Percentiles rank a stretch among this genome's conserved stretches.
Evolutionary conservation across 2,888 invertebrate genomes (phyloP).

Genomic region (Sminthurides aquaticus): DNA sequence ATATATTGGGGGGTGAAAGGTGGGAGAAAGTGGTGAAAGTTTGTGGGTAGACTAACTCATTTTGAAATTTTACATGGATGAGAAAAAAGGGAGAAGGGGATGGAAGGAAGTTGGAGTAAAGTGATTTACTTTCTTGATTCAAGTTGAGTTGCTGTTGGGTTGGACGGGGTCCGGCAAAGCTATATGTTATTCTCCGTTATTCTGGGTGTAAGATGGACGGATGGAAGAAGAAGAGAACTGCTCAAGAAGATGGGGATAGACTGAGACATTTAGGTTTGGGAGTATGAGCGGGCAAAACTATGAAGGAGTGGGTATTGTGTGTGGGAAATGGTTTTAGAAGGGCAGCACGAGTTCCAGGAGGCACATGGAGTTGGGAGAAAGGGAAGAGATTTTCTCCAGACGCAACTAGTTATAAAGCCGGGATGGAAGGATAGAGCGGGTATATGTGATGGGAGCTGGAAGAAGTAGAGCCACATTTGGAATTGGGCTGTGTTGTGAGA

Average conservation of each 20-base stretch:
- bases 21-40: background rate
- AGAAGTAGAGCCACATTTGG: too few species aligned
- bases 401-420: slow-evolving; percentile 7
- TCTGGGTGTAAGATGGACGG: background rate
- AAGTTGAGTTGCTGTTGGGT: too few species aligned
- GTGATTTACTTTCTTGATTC: background rate
- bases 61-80: background rate
- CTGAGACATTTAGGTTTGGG: too few species aligned
- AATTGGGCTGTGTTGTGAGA: too few species aligned
- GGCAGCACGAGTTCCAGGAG: background rate
- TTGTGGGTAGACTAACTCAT: background rate
- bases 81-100: background rate
- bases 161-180: too few species aligned
- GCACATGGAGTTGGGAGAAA: background rate
- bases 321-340: slow-evolving; percentile 1
- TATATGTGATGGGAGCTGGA: too few species aligned
- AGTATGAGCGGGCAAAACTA: too few species aligned
- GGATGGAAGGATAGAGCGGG: too few species aligned
- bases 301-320: background rate
- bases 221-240: background rate
- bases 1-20: background rate
- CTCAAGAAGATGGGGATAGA: too few species aligned
- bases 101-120: background rate
- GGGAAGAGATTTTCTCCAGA: slow-evolving; percentile 4
- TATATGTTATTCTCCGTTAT: background rate